phyloP scores from a whole-genome alignment of 2,888 invertebrate genomes.

The Noctuana brunneofusca region DNA sequence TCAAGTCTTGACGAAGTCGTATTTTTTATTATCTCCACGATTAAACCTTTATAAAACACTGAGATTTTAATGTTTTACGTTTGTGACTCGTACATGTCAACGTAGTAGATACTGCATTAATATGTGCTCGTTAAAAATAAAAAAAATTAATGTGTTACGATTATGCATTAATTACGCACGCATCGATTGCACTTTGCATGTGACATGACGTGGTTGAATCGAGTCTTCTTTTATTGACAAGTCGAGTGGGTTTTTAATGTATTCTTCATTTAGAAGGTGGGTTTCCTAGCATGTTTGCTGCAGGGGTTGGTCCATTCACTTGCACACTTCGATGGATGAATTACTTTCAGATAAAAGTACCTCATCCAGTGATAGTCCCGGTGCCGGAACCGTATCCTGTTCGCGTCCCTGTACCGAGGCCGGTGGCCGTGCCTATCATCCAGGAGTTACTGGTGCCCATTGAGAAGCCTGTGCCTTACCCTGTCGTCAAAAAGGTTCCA shows the following conservation, averaged over 20 bases:
- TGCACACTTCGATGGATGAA: constrained; percentile 38
- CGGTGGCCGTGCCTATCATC: constrained; percentile 87
- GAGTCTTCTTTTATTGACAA: constrained; percentile 14
- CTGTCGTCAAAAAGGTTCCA: constrained; percentile 87
- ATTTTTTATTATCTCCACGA: no score
- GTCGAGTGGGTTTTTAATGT: constrained; percentile 6
- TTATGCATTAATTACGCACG: constrained; percentile 23
- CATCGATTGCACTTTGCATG: constrained; percentile 27
- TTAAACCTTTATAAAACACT: no score
- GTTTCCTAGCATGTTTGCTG: constrained; percentile 19
- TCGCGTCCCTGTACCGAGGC: constrained; percentile 87
- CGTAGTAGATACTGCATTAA: neutral
- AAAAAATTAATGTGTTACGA: constrained; percentile 2
- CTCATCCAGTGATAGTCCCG: constrained; percentile 89
- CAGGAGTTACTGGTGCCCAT: constrained; percentile 82
- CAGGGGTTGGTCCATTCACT: constrained; percentile 35
- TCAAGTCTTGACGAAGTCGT: no score
- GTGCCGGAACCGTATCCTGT: constrained; percentile 90
- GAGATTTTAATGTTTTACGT: no score
- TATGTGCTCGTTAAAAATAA: neutral
- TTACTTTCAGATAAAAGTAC: constrained; percentile 86
- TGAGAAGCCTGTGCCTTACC: constrained; percentile 85
- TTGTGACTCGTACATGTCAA: no score
- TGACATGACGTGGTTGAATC: constrained; percentile 16
- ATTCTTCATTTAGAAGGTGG: constrained; percentile 22